Evolutionary conservation across 2,888 invertebrate genomes (phyloP).

Genomic region (Lasioglossum morio): DNA sequence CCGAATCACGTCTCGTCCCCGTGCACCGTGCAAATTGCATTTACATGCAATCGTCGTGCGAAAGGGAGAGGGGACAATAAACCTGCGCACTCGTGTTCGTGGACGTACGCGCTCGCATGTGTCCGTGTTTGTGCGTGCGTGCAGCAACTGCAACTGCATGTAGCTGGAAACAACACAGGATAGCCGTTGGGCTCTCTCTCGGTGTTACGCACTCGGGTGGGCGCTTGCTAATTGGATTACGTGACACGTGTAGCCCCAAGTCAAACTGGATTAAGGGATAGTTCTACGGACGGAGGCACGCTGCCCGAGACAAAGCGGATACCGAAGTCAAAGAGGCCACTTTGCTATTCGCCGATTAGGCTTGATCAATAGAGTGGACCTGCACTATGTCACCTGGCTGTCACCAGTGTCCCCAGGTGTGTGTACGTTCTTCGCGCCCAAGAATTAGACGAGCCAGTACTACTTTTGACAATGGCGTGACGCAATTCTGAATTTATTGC

Average conservation of each 20-base stretch:
- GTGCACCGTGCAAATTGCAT: slow-evolving; percentile 23
- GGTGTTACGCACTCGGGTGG: slow-evolving; percentile 44
- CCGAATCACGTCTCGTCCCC: background rate
- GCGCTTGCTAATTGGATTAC: slow-evolving; percentile 58
- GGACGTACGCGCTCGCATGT: background rate
- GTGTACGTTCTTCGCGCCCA: background rate
- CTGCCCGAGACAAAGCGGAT: background rate
- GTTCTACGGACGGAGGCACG: slow-evolving; percentile 18
- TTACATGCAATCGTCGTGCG: background rate
- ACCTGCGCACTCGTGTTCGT: slow-evolving; percentile 35
- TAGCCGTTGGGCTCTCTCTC: background rate
- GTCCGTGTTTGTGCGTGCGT: slow-evolving; percentile 15
- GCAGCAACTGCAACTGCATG: background rate
- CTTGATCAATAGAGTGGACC: slow-evolving; percentile 12
- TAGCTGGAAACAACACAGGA: background rate
- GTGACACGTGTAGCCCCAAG: slow-evolving; percentile 51
- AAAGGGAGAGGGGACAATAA: slow-evolving; percentile 39
- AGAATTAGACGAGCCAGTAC: background rate
- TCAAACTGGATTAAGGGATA: slow-evolving; percentile 59
- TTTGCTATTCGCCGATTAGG: background rate
- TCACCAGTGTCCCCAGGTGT: background rate
- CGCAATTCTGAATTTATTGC: background rate
- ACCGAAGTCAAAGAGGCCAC: slow-evolving; percentile 13
- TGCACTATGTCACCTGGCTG: background rate
- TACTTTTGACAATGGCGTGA: background rate